Base-by-base conservation (phyloP, 2,888 invertebrate genomes). In the Machimus atricapillus region DNA sequence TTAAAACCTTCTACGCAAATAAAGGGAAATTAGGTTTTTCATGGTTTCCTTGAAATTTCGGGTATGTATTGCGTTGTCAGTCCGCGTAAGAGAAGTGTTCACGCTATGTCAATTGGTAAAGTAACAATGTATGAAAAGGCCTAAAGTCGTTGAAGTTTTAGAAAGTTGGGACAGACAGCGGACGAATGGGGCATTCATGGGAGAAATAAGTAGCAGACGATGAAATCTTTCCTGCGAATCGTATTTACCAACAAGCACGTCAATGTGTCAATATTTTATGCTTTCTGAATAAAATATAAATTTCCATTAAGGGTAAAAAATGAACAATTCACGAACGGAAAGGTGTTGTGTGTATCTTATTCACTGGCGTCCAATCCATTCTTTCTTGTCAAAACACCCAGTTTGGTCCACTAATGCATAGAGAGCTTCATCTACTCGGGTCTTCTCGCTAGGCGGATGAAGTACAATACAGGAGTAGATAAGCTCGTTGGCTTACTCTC, bases 331-430 rank as follows among this genome's bases (percentile, higher is more conserved):
- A 73, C 66, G 40, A 37, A 43, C 16, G 14, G 43, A 27, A 73
- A 40, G 40, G 66, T 27, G 73, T 73, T 23, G 83, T 58, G 83
- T 73, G 52, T 52, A 52, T 83, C 83, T 73, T 66, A 73, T 40
- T 73, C 73, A 73, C 83, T 37, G 66, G 83, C 66, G 43, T 73
- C 83, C 83, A 73, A 83, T 83, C 83, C 83, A 83, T 83, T 83
- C 83, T 73, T 43, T 40, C 83, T 73, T 83, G 83, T 83, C 83
- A 83, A 83, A 83, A 83, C 73, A 83, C 73, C 73, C 73, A 83
- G 83, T 73, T 83, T 83, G 73, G 83, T 83, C 83, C 83, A 83
- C 83, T 83, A 83, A 83, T 83, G 83, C 73, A 83, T 83, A 83
- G 83, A 83, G 73, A 23, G 73, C 83, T 73, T 83, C 83, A 83